Base-by-base conservation (phyloP, 2,888 invertebrate species). In the Kuschelorhynchus macadamiae region DNA sequence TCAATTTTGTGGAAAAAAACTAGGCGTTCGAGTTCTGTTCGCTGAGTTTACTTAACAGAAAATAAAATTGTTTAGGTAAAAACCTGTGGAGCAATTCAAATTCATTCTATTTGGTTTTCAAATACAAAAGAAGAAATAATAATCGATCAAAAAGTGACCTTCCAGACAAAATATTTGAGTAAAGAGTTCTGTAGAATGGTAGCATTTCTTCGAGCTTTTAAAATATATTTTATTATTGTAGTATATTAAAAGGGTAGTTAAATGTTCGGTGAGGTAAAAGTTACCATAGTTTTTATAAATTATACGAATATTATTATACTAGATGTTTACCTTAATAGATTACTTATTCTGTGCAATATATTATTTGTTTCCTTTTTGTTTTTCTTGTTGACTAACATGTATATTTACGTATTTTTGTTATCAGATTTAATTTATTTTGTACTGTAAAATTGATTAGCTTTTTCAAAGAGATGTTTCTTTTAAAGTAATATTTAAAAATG, bases 61-160 rank as follows among this genome's bases (percentile, higher is more conserved):
- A n/a, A n/a, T n/a, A n/a, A n/a, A n/a, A n/a, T n/a, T n/a, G n/a
- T n/a, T n/a, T n/a, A n/a, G n/a, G n/a, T n/a, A n/a, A n/a, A n/a
- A n/a, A n/a, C n/a, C n/a, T n/a, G n/a, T n/a, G 25, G 25, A 25
- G 3, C 25, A 25, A 3, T 25, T 25, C 25, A 25, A 25, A 25
- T 25, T 7, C 7, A 25, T 25, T 25, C 25, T 25, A 7, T 7
- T 25, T 25, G 7, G 7, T 5, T 25, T 25, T 25, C 25, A 7
- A 25, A 25, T 5, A 25, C 25, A 25, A 7, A 25, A 7, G 3
- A 25, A 36, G 36, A 50, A 30, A 52, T 64, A 70, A 62, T 57
- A 70, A 65, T 57, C 56, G 71, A 68, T 62, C 63, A 65, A 71
- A 71, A 71, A 71, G 71, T 71, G 71, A 71, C 71, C 71, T 71